These are phyloP conservation scores for Platysternon megacephalum DNA, from an alignment of 2,113 vertebrate species.

Conservation along the genomic window DNA sequence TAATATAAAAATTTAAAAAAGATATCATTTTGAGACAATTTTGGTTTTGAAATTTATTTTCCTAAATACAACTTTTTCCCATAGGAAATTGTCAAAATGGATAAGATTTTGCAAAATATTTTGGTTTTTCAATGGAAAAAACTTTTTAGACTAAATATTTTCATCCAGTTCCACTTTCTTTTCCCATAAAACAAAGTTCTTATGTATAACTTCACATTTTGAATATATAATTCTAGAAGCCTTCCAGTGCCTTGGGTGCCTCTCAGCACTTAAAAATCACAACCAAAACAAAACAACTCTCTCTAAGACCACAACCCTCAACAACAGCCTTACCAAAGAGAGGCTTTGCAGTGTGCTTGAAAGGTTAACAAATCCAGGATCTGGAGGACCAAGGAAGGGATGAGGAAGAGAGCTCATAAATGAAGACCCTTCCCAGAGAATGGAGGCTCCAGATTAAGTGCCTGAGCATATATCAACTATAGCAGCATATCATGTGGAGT, in stretches of 20 bases:
- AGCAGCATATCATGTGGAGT: neutral
- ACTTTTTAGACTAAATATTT: neutral
- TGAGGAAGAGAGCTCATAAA: neutral
- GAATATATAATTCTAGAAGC: neutral
- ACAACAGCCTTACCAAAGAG: neutral
- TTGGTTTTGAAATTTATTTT: neutral
- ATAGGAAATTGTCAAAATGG: neutral
- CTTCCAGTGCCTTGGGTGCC: neutral
- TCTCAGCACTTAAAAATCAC: neutral
- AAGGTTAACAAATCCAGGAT: neutral
- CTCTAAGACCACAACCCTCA: neutral
- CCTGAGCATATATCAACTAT: neutral
- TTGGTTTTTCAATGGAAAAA: neutral
- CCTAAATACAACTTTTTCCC: neutral
- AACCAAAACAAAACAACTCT: neutral
- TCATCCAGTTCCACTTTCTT: neutral
- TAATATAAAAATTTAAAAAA: neutral
- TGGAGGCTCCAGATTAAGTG: neutral
- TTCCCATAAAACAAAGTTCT: neutral
- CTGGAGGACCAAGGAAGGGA: neutral
- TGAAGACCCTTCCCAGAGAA: neutral
- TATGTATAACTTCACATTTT: neutral
- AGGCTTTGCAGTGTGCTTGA: neutral
- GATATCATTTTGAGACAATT: neutral
- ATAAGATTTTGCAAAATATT: neutral